phyloP scores from a whole-genome alignment of 2,797 vertebrate species.

The Fringilla coelebs region DNA sequence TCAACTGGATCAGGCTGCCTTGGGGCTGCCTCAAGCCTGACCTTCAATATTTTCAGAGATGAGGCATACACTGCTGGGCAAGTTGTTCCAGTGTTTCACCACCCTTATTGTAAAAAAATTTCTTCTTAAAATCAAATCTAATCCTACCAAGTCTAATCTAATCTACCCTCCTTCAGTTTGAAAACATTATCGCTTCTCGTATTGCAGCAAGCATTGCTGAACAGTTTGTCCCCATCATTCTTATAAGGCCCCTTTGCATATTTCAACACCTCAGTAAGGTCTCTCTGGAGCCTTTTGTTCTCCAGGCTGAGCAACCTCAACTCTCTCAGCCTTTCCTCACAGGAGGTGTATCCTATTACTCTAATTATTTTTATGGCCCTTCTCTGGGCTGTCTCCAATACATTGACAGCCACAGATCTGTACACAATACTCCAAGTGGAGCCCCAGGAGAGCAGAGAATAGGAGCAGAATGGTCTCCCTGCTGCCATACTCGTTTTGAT shows the following conservation, averaged over 20 bases:
- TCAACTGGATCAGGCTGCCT: not conserved
- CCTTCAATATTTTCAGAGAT: not conserved
- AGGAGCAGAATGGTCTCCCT: not conserved
- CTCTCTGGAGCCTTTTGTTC: not conserved
- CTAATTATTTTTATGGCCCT: not conserved
- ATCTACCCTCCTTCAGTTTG: not conserved
- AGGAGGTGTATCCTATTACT: not conserved
- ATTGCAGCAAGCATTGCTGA: not conserved
- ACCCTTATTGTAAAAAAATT: fast-evolving
- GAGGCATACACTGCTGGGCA: not conserved
- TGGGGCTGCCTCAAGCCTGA: not conserved
- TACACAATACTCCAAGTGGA: fast-evolving
- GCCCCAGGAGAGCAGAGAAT: not conserved
- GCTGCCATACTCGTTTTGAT: not conserved
- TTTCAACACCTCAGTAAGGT: not conserved
- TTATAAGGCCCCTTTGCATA: fast-evolving
- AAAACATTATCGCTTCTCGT: fast-evolving
- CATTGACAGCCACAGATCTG: not conserved
- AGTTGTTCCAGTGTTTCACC: not conserved
- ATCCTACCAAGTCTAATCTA: not conserved
- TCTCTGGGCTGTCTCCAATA: not conserved
- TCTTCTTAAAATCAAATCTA: not conserved
- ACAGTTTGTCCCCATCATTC: not conserved
- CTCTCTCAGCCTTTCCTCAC: not conserved
- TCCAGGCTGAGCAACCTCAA: not conserved